Conservation (phyloP, 2,888 invertebrate species). For the Rhamnusium bicolor region DNA sequence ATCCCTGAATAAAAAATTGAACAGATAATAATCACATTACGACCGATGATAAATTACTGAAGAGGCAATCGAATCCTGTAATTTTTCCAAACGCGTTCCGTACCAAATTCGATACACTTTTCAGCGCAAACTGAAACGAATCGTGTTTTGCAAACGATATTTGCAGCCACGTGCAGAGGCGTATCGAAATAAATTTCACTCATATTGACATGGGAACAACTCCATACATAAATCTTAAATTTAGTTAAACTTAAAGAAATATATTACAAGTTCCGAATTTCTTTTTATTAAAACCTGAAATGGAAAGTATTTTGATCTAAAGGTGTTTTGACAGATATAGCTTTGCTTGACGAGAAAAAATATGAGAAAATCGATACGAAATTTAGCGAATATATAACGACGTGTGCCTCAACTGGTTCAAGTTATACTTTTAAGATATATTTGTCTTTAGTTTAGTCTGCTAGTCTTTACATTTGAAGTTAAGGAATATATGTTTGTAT, state of each 20-base stretch:
- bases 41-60: slow-evolving; percentile 45
- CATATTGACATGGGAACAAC: slow-evolving; percentile 42
- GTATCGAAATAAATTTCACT: slow-evolving; percentile 46
- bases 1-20: slow-evolving; percentile 37
- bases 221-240: slow-evolving; percentile 34
- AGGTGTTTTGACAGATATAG: neutral
- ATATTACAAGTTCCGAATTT: slow-evolving; percentile 8
- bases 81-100: slow-evolving; percentile 29
- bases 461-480: no score
- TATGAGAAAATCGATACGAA: neutral
- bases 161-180: slow-evolving; percentile 46
- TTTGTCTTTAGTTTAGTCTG: no score
- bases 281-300: neutral
- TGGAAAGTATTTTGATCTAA: slow-evolving; percentile 9
- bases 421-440: no score
- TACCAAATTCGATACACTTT: slow-evolving; percentile 38
- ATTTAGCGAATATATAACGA: no score
- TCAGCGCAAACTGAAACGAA: slow-evolving; percentile 36
- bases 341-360: neutral
- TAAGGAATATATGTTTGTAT: no score
- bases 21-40: slow-evolving; percentile 50
- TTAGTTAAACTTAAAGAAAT: slow-evolving; percentile 26
- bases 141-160: slow-evolving; percentile 43
- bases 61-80: slow-evolving; percentile 36
- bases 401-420: no score